Conservation (phyloP, 2,113 vertebrate species). For the Neolamprologus devosi region DNA sequence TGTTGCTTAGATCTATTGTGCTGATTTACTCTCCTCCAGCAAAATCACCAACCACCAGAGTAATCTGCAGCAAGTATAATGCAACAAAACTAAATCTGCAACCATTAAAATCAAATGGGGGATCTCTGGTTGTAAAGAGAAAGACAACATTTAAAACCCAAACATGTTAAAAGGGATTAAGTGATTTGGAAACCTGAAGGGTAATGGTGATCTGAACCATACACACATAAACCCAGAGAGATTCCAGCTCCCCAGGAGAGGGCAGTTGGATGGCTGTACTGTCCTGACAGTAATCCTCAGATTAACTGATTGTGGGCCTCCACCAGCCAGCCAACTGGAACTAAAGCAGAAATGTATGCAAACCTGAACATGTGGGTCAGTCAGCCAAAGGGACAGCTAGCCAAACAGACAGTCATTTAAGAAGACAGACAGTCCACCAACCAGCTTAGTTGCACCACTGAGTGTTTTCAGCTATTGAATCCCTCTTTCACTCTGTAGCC, state of each 20-base stretch:
- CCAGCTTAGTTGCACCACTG: neutral
- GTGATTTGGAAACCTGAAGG: neutral
- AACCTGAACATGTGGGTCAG: slow-evolving; percentile 1
- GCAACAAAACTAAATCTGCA: neutral
- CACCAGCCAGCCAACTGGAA: slow-evolving; percentile 12
- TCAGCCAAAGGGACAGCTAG: neutral
- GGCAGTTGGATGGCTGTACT: slow-evolving; percentile 30
- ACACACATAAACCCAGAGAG: slow-evolving; percentile 18
- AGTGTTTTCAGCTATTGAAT: neutral
- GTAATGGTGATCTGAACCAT: neutral
- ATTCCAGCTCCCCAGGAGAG: slow-evolving; percentile 45
- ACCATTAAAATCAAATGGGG: neutral
- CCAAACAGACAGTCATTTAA: neutral
- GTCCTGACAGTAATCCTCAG: slow-evolving; percentile 68
- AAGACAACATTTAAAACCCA: neutral
- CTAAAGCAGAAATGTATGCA: slow-evolving; percentile 17
- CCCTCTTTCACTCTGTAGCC: neutral
- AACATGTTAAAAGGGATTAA: neutral
- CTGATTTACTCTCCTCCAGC: neutral
- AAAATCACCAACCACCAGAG: neutral
- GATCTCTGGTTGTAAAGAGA: neutral
- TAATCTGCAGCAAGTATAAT: neutral
- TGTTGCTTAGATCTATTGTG: neutral
- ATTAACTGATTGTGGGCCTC: slow-evolving; percentile 48
- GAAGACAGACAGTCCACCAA: neutral